Percentiles rank a stretch among this genome's conserved stretches.
phyloP scores from a whole-genome alignment of 2,797 vertebrate genomes.

The Glossophaga mutica region DNA sequence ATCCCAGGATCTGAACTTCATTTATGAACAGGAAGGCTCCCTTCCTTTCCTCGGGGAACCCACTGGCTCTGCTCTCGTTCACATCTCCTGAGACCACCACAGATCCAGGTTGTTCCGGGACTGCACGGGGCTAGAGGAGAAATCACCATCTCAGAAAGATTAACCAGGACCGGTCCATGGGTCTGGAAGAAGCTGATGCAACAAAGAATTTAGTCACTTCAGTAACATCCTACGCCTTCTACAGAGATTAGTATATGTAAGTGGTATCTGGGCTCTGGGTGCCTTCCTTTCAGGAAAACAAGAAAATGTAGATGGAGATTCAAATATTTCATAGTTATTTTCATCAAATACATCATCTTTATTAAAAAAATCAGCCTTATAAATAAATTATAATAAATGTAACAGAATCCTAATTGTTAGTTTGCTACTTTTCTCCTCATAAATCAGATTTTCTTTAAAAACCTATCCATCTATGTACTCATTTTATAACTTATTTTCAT shows the following conservation, averaged over 20 bases:
- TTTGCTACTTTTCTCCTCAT: background rate
- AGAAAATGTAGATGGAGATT: background rate
- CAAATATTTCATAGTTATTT: background rate
- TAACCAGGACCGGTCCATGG: background rate
- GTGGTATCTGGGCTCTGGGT: background rate
- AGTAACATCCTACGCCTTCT: background rate
- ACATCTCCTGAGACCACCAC: background rate
- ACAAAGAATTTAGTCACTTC: background rate
- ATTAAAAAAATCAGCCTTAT: background rate
- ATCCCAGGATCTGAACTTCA: slow-evolving; percentile 31
- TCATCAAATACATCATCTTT: slow-evolving; percentile 15
- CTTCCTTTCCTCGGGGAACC: slow-evolving; percentile 15
- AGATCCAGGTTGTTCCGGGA: background rate
- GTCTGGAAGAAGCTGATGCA: background rate
- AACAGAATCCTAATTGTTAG: background rate
- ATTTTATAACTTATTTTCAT: background rate
- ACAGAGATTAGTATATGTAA: background rate
- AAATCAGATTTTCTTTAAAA: background rate
- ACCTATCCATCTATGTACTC: background rate
- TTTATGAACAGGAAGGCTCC: slow-evolving; percentile 23
- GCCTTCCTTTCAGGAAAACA: background rate
- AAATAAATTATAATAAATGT: background rate
- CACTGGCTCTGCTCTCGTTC: slow-evolving; percentile 1
- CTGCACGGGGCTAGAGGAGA: background rate
- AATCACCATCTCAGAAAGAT: background rate